Conservation (phyloP, 2,888 invertebrate genomes). For the Eupelmus urozonus region DNA sequence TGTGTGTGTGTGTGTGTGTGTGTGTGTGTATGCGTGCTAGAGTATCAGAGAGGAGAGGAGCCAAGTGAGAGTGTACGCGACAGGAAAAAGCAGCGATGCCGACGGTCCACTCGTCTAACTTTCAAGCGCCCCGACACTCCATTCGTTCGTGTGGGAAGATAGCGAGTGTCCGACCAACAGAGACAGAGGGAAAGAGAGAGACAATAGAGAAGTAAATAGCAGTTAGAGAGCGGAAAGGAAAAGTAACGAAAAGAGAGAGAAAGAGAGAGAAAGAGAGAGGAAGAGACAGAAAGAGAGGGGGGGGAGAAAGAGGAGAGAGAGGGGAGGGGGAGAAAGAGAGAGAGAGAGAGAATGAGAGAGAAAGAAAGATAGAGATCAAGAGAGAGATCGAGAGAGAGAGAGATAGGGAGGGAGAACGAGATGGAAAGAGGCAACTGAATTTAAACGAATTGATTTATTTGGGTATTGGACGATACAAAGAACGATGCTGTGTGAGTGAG, state of each 20-base stretch:
- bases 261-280: constrained; percentile 19
- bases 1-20: not conserved
- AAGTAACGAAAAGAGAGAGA: not conserved
- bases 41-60: too few relatives aligned
- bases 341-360: not conserved
- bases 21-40: too few relatives aligned
- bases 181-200: not conserved
- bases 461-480: not conserved
- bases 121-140: constrained; percentile 39
- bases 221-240: constrained; percentile 29
- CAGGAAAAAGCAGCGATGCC: constrained; percentile 15
- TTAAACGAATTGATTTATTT: constrained; percentile 42
- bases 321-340: too few relatives aligned
- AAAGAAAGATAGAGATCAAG: not conserved
- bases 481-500: not conserved
- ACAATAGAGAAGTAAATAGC: constrained; percentile 32
- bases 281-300: not conserved
- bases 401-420: not conserved
- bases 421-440: not conserved
- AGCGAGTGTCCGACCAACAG: constrained; percentile 5
- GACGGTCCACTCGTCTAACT: constrained; percentile 5
- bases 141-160: constrained; percentile 34
- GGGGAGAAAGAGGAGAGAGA: not conserved
- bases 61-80: not conserved
- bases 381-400: not conserved